phyloP scores from a whole-genome alignment of 2,113 vertebrate species.

The Hystrix brachyura region DNA sequence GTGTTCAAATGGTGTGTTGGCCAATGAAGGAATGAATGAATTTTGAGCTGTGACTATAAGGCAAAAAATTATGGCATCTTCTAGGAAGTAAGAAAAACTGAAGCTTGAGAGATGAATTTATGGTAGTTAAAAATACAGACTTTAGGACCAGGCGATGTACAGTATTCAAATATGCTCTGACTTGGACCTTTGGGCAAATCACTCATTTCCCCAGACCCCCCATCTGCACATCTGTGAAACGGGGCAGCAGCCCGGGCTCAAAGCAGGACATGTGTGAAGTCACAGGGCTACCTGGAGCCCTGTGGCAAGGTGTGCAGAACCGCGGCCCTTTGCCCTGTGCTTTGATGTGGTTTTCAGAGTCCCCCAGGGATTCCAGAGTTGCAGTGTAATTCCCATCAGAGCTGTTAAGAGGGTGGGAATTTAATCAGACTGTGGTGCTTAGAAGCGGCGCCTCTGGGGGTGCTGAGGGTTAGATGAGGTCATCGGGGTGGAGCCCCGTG shows the following conservation, averaged over 20 bases:
- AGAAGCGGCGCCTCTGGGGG: not conserved
- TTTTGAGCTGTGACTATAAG: not conserved
- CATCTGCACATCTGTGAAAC: not conserved
- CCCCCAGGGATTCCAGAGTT: not conserved
- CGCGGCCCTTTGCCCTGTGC: not conserved
- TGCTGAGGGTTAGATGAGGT: not conserved
- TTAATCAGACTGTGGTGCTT: not conserved
- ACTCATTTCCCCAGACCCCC: not conserved
- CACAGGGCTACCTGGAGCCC: not conserved
- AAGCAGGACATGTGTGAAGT: not conserved
- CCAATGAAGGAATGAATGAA: not conserved
- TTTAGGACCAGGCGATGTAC: not conserved
- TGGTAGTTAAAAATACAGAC: not conserved
- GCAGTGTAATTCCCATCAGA: not conserved
- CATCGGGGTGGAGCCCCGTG: not conserved
- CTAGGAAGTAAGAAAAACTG: not conserved
- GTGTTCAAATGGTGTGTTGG: not conserved
- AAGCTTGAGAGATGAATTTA: not conserved
- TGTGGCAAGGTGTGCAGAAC: not conserved
- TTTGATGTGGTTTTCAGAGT: not conserved
- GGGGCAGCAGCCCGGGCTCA: not conserved
- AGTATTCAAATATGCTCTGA: not conserved
- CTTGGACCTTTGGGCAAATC: not conserved
- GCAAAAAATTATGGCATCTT: not conserved
- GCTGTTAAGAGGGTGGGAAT: not conserved